phyloP scores from a whole-genome alignment of 2,888 invertebrate genomes.

The Lacanobia wlatinum region DNA sequence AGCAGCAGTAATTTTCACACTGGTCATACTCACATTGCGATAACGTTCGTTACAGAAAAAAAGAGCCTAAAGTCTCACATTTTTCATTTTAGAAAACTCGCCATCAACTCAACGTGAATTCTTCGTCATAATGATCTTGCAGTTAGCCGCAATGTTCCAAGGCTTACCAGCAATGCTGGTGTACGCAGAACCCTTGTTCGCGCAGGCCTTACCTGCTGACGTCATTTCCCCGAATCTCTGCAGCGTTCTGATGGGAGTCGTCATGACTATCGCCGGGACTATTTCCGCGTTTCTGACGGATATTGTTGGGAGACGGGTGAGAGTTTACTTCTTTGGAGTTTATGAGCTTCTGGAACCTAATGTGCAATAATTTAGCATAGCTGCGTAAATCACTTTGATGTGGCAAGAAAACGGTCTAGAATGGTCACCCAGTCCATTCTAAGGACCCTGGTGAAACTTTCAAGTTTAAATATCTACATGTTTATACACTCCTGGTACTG shows the following conservation, averaged over 20 bases:
- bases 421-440: too few relatives aligned
- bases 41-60: too few relatives aligned
- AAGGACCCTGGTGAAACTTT: too few relatives aligned
- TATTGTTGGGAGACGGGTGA: conserved; percentile 68
- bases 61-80: too few relatives aligned
- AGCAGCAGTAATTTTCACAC: too few relatives aligned
- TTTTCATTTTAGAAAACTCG: conserved; percentile 73
- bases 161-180: conserved; percentile 80
- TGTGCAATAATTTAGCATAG: too few relatives aligned
- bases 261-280: conserved; percentile 61
- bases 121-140: conserved; percentile 68
- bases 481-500: not conserved
- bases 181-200: conserved; percentile 80
- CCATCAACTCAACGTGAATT: conserved; percentile 76
- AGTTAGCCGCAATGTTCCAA: conserved; percentile 77
- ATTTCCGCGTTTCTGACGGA: conserved; percentile 66
- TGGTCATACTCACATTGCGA: too few relatives aligned
- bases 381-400: too few relatives aligned
- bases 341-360: not conserved
- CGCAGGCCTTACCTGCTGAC: conserved; percentile 76
- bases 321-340: not conserved
- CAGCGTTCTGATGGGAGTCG: conserved; percentile 65
- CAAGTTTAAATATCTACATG: too few relatives aligned
- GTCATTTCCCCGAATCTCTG: conserved; percentile 61
- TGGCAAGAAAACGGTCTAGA: too few relatives aligned